A percentile compares a stretch with the other conserved stretches of the same genome.
Evolutionary conservation across 37 sponge, comb jelly and placozoan genomes (phyloP).

Genomic region (Beroe forskalii): DNA sequence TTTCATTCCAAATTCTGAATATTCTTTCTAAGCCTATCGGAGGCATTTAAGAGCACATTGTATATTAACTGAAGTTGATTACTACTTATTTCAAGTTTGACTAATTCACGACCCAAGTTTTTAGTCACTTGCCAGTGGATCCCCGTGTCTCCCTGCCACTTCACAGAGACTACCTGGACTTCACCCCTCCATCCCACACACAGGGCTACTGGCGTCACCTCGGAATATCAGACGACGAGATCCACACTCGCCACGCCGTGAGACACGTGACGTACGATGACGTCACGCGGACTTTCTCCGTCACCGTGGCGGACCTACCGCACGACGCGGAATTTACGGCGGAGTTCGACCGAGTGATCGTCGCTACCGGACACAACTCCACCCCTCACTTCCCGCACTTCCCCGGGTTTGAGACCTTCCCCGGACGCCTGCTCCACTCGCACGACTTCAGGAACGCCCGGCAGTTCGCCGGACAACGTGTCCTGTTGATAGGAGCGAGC

Average conservation of each 20-base stretch:
- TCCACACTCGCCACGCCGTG: conserved; percentile 32
- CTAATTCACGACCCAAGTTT: too few relatives aligned
- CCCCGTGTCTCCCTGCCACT: too few relatives aligned
- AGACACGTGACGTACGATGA: conserved; percentile 32
- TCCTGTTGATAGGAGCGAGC: conserved; percentile 65
- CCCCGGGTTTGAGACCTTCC: conserved; percentile 65
- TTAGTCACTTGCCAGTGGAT: too few relatives aligned
- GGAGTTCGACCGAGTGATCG: conserved; percentile 68
- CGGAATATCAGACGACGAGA: conserved; percentile 54
- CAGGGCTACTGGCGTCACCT: conserved; percentile 16
- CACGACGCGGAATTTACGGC: not conserved
- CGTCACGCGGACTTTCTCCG: conserved; percentile 30
- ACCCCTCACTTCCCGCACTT: conserved; percentile 64
- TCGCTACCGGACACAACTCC: conserved; percentile 69
- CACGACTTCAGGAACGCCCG: conserved; percentile 71
- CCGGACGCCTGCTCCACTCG: conserved; percentile 65
- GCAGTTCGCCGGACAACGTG: conserved; percentile 64
- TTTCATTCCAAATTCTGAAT: too few relatives aligned
- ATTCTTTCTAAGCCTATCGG: too few relatives aligned
- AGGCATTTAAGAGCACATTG: too few relatives aligned
- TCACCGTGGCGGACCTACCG: not conserved
- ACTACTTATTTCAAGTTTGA: too few relatives aligned
- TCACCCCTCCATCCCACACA: too few relatives aligned
- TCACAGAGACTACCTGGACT: too few relatives aligned
- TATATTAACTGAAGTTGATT: too few relatives aligned